Evolutionary conservation across 2,888 invertebrate species (phyloP), one percentile per base, ranked within the genome.

Genomic region (Xestobium rufovillosum): DNA sequence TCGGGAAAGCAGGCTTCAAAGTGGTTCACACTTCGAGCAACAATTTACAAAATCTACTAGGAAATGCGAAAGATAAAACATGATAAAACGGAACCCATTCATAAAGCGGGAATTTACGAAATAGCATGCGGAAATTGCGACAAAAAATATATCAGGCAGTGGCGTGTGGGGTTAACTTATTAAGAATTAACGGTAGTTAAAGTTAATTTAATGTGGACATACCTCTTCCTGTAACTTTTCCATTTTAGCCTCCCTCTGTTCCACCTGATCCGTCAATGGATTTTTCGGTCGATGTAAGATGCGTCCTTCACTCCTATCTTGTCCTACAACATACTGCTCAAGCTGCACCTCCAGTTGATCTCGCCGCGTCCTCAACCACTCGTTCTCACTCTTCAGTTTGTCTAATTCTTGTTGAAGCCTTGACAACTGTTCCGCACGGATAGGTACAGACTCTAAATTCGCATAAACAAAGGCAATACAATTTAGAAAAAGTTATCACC

Each of bases 171-270:
- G n/a, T n/a, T 19, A 19, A 31, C n/a, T 6, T 14, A 28, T 30
- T 25, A 11, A 15, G 17, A 40, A 23, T 12, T 19, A 9, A 8
- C n/a, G 53, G 23, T 8, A 19, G 6, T 19, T 6, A 19, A 19
- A 8, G 6, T 19, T n/a, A 19, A 19, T 19, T 19, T 47, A n/a
- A n/a, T n/a, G n/a, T n/a, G 9, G 56, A 19, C 55, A 34, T 27
- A 77, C 78, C 71, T 85, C 83, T 37, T 79, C 76, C 47, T 83
- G 76, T 2, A 87, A 69, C 34, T 78, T 74, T 50, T 80, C 79
- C 15, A 85, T 63, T 45, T 83, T 76, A 19, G 73, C 69, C 38
- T 78, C 76, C 8, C 78, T 70, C 54, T 78, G 72, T 41, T 77
- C 73, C 34, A 80, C 72, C 0, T 81, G 82, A 43, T 76, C 71